These are phyloP conservation scores for Stenoptilia bipunctidactyla DNA, from an alignment of 2,888 invertebrate genomes.

Conservation along the genomic window DNA sequence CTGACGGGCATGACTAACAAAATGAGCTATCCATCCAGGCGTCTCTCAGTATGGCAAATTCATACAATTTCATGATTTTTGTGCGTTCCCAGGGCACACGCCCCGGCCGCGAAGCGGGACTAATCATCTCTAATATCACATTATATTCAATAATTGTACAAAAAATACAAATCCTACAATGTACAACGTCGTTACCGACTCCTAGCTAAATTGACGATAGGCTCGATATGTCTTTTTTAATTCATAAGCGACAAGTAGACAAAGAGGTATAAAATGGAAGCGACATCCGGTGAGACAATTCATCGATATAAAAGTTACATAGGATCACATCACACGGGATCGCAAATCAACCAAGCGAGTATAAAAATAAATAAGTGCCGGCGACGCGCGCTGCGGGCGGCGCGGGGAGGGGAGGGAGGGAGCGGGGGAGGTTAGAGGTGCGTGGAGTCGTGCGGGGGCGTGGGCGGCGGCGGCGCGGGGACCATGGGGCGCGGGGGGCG, in stretches of 20 bases:
- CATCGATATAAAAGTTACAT: background rate
- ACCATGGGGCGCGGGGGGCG: constrained; percentile 37
- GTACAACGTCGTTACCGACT: constrained; percentile 2
- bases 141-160: constrained; percentile 46
- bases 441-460: constrained; percentile 30
- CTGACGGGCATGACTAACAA: constrained; percentile 46
- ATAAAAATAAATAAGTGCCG: background rate
- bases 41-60: background rate
- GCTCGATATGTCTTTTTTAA: constrained; percentile 43
- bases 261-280: too few species aligned
- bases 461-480: constrained; percentile 30
- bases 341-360: background rate
- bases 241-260: background rate
- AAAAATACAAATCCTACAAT: constrained; percentile 21
- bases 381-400: too few species aligned
- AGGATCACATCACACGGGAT: background rate
- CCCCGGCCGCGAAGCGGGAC: constrained; percentile 17
- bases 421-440: constrained; percentile 35
- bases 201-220: constrained; percentile 26
- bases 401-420: constrained; percentile 3
- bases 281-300: too few species aligned
- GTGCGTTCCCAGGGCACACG: constrained; percentile 13
- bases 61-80: constrained; percentile 1
- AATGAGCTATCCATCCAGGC: constrained; percentile 8
- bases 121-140: constrained; percentile 60